These are phyloP conservation scores for Polyergus mexicanus DNA, from an alignment of 1,140 invertebrate species.

Conservation along the genomic window DNA sequence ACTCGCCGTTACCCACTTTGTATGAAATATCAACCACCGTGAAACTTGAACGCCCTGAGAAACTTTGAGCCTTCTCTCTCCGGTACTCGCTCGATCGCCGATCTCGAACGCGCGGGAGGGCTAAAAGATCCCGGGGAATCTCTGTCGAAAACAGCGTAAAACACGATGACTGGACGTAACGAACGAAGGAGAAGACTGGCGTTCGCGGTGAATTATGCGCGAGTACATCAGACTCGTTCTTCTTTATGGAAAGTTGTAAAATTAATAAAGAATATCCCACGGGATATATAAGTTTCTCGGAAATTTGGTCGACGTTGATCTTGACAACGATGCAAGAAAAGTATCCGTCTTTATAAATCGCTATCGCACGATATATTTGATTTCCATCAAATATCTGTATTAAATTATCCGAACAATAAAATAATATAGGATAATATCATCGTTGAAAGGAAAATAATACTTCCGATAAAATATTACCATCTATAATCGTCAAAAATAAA, in stretches of 20 bases:
- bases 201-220: conserved; percentile 70
- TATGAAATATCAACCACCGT: conserved; percentile 87
- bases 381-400: background rate
- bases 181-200: background rate
- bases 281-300: background rate
- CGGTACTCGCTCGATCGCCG: conserved; percentile 57
- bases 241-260: conserved; percentile 76
- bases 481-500: background rate
- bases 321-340: background rate
- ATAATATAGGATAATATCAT: background rate
- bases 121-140: conserved; percentile 72
- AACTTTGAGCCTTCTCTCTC: conserved; percentile 79
- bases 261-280: conserved; percentile 73
- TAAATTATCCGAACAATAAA: background rate
- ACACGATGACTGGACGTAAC: conserved; percentile 38
- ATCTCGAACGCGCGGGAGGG: conserved; percentile 38
- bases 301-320: background rate
- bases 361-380: background rate
- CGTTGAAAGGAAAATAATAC: conserved; percentile 10
- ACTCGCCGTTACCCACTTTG: conserved; percentile 81
- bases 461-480: background rate
- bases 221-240: conserved; percentile 65
- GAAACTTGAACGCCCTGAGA: conserved; percentile 86
- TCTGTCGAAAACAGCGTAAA: conserved; percentile 49
- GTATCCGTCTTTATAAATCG: background rate